These are phyloP conservation scores for Brevimyrus niger DNA, from an alignment of 2,113 vertebrate species.

Conservation along the genomic window DNA sequence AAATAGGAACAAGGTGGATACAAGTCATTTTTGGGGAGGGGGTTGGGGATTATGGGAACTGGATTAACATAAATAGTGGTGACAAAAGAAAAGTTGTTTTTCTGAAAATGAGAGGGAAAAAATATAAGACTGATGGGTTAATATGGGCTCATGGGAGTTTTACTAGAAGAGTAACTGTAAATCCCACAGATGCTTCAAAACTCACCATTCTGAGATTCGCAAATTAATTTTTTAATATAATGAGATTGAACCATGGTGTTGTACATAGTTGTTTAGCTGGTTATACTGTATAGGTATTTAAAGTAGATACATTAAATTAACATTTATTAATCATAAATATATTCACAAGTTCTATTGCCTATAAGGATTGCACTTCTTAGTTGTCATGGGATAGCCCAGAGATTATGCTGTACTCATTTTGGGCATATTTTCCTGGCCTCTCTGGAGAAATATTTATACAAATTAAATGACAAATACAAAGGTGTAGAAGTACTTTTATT, in stretches of 20 bases:
- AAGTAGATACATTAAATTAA: neutral
- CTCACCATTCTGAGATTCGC: neutral
- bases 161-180: neutral
- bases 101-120: neutral
- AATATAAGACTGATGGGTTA: neutral
- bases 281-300: neutral
- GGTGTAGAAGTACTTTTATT: neutral
- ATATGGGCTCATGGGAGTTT: neutral
- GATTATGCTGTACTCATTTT: neutral
- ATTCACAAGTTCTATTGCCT: neutral
- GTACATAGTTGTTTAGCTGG: neutral
- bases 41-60: neutral
- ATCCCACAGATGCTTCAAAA: neutral
- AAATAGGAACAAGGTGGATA: neutral
- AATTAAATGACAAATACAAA: neutral
- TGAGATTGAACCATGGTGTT: neutral
- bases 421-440: neutral
- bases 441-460: neutral
- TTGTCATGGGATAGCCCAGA: neutral
- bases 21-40: neutral
- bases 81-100: neutral
- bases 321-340: neutral
- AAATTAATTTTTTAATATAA: neutral
- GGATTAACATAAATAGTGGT: neutral
- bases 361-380: neutral